Evolutionary conservation across 2,113 vertebrate species (phyloP).

Genomic region (Colistium nudipinnis): DNA sequence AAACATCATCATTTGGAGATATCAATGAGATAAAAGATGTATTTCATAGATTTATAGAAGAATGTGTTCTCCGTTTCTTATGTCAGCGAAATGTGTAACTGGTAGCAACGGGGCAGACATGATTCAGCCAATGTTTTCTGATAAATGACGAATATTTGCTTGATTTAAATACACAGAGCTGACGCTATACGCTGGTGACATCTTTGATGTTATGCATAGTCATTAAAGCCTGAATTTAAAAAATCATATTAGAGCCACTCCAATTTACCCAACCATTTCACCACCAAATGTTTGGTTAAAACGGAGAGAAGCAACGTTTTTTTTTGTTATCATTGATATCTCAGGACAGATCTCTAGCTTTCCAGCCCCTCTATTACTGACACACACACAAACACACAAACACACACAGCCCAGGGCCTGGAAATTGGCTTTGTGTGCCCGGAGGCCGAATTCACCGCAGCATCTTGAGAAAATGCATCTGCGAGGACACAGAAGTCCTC

Average conservation of each 20-base stretch:
- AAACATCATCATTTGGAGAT: too few species aligned
- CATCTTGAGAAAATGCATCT: constrained; percentile 79
- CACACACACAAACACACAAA: too few species aligned
- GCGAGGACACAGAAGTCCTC: constrained; percentile 77
- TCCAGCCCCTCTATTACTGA: constrained; percentile 49
- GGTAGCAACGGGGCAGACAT: too few species aligned
- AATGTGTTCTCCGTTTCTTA: too few species aligned
- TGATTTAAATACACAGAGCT: background rate
- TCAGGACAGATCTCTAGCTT: constrained; percentile 52
- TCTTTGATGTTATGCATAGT: background rate
- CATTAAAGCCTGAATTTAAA: background rate
- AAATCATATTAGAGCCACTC: background rate
- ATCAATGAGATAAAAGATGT: too few species aligned
- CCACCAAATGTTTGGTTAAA: constrained; percentile 15
- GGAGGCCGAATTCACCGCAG: constrained; percentile 70
- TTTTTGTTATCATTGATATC: constrained; percentile 57
- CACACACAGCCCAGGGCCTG: constrained; percentile 64
- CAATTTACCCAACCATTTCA: constrained; percentile 21
- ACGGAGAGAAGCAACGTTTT: constrained; percentile 29
- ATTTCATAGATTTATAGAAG: too few species aligned
- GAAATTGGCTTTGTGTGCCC: constrained; percentile 74
- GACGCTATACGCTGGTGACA: too few species aligned
- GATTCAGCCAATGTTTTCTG: too few species aligned
- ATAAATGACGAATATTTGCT: background rate
- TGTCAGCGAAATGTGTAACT: too few species aligned